Percentiles rank a stretch among this genome's conserved stretches.
phyloP scores from a whole-genome alignment of 2,888 invertebrate genomes.

The Ochropleura plecta region DNA sequence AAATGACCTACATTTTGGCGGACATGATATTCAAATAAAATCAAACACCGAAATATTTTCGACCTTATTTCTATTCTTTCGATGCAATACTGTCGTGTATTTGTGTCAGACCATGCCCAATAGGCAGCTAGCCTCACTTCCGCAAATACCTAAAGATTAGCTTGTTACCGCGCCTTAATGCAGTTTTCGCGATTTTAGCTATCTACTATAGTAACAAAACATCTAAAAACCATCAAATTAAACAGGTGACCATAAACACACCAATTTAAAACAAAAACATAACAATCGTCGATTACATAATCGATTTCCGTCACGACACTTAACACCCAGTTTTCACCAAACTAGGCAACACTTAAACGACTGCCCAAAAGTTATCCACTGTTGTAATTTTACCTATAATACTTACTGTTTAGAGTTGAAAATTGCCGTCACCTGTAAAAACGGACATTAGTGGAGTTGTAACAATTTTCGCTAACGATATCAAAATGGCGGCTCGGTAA shows the following conservation, averaged over 20 bases:
- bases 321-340: background rate
- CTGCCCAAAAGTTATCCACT: background rate
- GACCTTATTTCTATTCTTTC: too few relatives aligned
- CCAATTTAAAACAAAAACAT: slow-evolving; percentile 7
- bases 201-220: background rate
- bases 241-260: slow-evolving; percentile 27
- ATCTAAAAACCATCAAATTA: background rate
- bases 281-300: slow-evolving; percentile 37
- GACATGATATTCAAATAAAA: too few relatives aligned
- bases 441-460: slow-evolving; percentile 48
- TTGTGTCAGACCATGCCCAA: too few relatives aligned
- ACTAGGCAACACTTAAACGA: background rate
- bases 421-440: background rate
- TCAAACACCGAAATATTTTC: too few relatives aligned
- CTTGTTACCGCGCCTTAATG: too few relatives aligned
- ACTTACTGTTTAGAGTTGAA: background rate
- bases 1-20: too few relatives aligned
- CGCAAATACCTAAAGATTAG: too few relatives aligned
- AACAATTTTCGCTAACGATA: slow-evolving; percentile 80
- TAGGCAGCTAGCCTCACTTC: too few relatives aligned
- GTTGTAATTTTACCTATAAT: background rate
- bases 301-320: slow-evolving; percentile 49
- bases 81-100: too few relatives aligned
- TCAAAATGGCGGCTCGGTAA: slow-evolving; percentile 75
- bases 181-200: background rate